Conservation (phyloP, 2,113 vertebrate species). For the Lepus europaeus region DNA sequence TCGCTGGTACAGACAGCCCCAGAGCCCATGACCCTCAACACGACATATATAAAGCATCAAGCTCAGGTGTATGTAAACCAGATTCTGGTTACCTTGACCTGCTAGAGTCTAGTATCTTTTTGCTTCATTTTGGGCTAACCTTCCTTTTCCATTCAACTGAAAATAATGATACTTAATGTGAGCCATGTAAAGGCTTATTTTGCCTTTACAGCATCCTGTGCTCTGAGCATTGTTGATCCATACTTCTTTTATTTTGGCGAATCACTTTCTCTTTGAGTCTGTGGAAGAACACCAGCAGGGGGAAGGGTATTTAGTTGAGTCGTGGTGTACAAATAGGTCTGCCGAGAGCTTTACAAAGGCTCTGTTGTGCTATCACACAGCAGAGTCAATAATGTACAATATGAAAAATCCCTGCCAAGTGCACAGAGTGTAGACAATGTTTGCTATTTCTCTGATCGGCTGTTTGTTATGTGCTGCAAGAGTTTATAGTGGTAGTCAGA, state of each 20-base stretch:
- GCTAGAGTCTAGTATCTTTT: constrained; percentile 50
- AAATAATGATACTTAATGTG: constrained; percentile 65
- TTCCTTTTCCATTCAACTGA: constrained; percentile 77
- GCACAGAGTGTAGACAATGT: constrained; percentile 78
- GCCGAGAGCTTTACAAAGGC: constrained; percentile 81
- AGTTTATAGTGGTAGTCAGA: constrained; percentile 68
- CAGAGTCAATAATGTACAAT: constrained; percentile 85
- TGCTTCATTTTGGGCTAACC: constrained; percentile 64
- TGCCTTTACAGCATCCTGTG: constrained; percentile 62
- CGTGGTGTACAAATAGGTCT: constrained; percentile 77
- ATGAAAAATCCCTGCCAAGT: constrained; percentile 86
- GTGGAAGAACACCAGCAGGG: constrained; percentile 77
- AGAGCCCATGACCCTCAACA: neutral
- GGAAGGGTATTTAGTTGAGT: constrained; percentile 80
- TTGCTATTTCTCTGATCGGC: constrained; percentile 77
- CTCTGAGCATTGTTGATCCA: constrained; percentile 65
- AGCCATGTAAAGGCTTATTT: constrained; percentile 73
- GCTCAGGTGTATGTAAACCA: constrained; percentile 47
- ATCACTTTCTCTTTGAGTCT: constrained; percentile 77
- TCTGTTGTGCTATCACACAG: constrained; percentile 85
- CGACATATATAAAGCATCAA: constrained; percentile 22
- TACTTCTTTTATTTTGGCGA: constrained; percentile 72
- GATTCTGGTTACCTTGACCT: constrained; percentile 66
- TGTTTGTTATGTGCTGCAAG: constrained; percentile 75
- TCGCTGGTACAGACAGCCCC: neutral